Evolutionary conservation across 2,113 vertebrate species (phyloP).

Genomic region (Glaucidium brasilianum): DNA sequence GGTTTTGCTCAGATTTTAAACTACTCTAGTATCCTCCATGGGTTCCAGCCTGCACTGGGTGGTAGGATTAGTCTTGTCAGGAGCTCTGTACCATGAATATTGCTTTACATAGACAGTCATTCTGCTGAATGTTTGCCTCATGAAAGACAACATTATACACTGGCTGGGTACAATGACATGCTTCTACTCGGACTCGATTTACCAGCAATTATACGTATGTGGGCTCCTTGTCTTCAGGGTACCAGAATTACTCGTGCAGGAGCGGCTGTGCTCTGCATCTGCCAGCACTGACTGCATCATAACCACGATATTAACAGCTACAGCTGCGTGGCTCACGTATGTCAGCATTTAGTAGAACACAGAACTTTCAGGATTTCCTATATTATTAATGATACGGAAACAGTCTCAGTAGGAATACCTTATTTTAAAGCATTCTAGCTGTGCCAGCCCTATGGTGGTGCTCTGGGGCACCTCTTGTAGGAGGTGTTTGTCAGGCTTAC

Average conservation of each 20-base stretch:
- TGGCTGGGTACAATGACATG: background rate
- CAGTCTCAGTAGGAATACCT: background rate
- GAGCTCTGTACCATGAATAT: background rate
- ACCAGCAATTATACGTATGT: background rate
- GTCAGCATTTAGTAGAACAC: background rate
- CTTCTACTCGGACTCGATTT: conserved; percentile 58
- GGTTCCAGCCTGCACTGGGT: background rate
- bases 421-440: background rate
- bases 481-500: background rate
- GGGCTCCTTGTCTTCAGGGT: background rate
- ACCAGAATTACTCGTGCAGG: background rate
- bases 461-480: background rate
- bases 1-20: conserved; percentile 11
- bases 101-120: background rate
- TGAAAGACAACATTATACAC: conserved; percentile 60
- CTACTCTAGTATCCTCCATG: background rate
- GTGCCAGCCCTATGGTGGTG: background rate
- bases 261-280: background rate
- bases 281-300: background rate
- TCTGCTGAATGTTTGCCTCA: background rate
- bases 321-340: background rate
- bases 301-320: background rate
- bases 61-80: background rate
- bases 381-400: background rate
- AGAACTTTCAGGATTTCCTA: background rate